Evolutionary conservation across 2,113 vertebrate genomes (phyloP).

Genomic region (Leucosticte australis): DNA sequence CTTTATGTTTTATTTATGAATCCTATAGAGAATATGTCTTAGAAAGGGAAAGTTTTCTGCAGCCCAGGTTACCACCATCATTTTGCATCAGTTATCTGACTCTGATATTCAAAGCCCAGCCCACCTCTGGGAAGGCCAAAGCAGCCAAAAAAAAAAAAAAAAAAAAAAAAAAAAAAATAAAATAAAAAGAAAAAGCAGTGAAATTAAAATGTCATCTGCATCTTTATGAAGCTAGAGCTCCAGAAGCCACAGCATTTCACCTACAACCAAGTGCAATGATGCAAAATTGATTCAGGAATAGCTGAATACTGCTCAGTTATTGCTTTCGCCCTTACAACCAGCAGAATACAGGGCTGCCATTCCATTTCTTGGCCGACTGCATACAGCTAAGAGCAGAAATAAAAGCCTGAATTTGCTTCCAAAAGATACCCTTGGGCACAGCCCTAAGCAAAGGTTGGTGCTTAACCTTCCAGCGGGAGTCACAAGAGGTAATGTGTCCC

Average conservation of each 20-base stretch:
- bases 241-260: not conserved
- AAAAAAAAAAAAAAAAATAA: not conserved
- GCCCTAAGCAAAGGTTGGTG: slow-evolving; percentile 45
- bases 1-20: not conserved
- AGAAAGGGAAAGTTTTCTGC: not conserved
- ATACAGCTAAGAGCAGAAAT: not conserved
- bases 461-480: not conserved
- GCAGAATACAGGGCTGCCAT: fast-evolving
- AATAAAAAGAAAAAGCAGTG: no score
- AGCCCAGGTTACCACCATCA: not conserved
- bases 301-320: not conserved
- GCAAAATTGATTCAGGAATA: not conserved
- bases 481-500: not conserved
- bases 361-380: not conserved
- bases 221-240: not conserved
- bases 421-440: not conserved
- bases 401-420: not conserved
- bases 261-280: not conserved
- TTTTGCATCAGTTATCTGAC: not conserved
- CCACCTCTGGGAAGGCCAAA: not conserved
- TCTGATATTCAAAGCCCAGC: not conserved
- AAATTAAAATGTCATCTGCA: not conserved
- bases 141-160: not conserved
- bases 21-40: not conserved
- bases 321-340: not conserved